Evolutionary conservation across 2,888 invertebrate genomes (phyloP).

Genomic region (Brenthis daphne): DNA sequence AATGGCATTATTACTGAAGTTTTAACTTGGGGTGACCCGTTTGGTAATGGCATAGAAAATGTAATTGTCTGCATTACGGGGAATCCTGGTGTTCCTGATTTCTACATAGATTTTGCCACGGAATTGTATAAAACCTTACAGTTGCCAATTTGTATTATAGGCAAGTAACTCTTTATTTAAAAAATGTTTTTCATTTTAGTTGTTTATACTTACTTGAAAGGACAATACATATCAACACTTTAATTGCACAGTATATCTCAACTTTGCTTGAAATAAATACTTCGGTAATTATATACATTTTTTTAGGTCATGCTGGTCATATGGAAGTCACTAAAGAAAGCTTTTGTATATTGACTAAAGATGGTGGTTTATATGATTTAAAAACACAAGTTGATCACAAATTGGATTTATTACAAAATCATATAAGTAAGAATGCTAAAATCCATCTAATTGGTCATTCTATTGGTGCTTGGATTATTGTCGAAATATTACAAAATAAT

Average conservation of each 20-base stretch:
- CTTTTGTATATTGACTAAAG: constrained; percentile 70
- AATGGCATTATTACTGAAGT: constrained; percentile 88
- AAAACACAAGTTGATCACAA: constrained; percentile 91
- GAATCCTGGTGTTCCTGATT: constrained; percentile 93
- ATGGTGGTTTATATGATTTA: constrained; percentile 84
- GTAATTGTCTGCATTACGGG: constrained; percentile 90
- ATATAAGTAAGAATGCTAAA: constrained; percentile 87
- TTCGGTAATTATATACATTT: constrained; percentile 5
- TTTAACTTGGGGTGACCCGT: constrained; percentile 88
- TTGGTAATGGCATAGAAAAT: constrained; percentile 79
- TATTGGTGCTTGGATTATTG: constrained; percentile 92
- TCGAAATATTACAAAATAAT: constrained; percentile 86
- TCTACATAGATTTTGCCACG: constrained; percentile 89
- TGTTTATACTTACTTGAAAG: too few species aligned
- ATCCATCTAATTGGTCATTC: constrained; percentile 95
- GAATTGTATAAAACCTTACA: constrained; percentile 83
- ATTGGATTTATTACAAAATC: constrained; percentile 87
- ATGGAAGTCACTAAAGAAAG: constrained; percentile 67
- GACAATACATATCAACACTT: too few species aligned
- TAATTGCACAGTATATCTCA: background rate
- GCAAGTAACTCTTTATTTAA: constrained; percentile 54
- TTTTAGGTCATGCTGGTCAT: constrained; percentile 89
- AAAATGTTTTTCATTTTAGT: background rate
- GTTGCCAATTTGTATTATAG: constrained; percentile 91
- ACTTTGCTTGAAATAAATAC: background rate